These are phyloP conservation scores for Saxidomus purpurata DNA, from an alignment of 1,140 invertebrate species.

Conservation along the genomic window DNA sequence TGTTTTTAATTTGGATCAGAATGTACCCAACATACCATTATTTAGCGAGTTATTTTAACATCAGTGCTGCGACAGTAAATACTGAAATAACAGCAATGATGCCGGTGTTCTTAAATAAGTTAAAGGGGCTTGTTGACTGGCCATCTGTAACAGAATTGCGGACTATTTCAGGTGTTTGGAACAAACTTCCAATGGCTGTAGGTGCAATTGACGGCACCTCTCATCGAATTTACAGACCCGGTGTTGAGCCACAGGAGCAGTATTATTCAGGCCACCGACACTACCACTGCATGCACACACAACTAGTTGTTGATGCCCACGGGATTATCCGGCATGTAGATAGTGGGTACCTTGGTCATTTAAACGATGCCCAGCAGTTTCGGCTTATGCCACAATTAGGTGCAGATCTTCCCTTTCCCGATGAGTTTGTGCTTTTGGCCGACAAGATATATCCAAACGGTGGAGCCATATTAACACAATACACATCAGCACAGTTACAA, in stretches of 20 bases:
- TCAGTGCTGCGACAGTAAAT: background rate
- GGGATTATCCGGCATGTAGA: background rate
- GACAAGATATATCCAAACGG: background rate
- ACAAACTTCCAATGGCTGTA: constrained; percentile 1
- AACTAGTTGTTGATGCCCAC: background rate
- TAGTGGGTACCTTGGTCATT: background rate
- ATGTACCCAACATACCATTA: background rate
- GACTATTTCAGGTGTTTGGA: background rate
- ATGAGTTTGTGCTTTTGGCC: background rate
- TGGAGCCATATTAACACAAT: background rate
- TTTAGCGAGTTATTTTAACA: background rate
- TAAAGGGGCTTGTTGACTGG: background rate
- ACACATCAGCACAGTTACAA: background rate
- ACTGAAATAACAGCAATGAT: background rate
- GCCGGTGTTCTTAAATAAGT: background rate
- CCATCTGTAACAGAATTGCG: background rate
- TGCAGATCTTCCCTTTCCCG: background rate
- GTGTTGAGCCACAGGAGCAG: background rate
- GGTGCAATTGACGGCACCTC: constrained; percentile 4
- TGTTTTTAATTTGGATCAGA: background rate
- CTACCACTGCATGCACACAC: background rate
- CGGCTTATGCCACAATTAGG: background rate
- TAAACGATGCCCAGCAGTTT: background rate
- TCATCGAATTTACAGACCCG: background rate
- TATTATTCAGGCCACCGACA: background rate